These are phyloP conservation scores for Lithophane semibrunnea DNA, from an alignment of 2,888 invertebrate genomes.

Conservation along the genomic window DNA sequence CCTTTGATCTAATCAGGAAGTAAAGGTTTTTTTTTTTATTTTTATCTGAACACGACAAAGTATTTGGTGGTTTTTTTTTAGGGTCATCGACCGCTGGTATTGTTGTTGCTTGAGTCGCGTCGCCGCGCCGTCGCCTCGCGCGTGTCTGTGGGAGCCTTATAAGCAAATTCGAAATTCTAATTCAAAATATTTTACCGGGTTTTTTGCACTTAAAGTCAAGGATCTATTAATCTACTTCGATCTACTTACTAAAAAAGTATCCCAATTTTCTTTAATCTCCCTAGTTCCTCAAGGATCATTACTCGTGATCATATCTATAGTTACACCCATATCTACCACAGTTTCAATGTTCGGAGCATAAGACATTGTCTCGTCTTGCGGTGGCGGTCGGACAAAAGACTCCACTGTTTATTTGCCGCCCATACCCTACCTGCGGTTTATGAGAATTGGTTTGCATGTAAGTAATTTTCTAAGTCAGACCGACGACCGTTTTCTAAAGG, in stretches of 20 bases:
- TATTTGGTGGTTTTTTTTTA: no score
- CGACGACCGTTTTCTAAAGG: conserved; percentile 81
- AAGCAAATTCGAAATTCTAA: no score
- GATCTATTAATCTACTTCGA: not conserved
- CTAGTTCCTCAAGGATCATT: not conserved
- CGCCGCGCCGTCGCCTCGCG: no score
- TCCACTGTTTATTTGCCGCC: conserved; percentile 85
- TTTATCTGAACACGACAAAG: not conserved
- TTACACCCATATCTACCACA: conserved; percentile 1
- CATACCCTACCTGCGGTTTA: conserved; percentile 85
- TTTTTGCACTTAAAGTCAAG: not conserved
- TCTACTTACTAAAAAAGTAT: not conserved
- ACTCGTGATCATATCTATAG: conserved; percentile 4
- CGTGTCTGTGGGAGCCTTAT: no score
- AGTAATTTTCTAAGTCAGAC: conserved; percentile 88
- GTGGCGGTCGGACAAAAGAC: conserved; percentile 85
- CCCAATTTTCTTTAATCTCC: not conserved
- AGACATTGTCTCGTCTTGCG: conserved; percentile 87
- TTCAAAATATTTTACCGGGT: not conserved
- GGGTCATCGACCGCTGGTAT: no score
- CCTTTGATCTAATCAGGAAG: conserved; percentile 34
- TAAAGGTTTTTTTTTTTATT: conserved; percentile 34
- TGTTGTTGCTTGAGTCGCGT: no score
- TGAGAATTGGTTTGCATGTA: conserved; percentile 86
- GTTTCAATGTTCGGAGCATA: conserved; percentile 75